These are phyloP conservation scores for Cheiracanthium punctorium DNA, from an alignment of 2,888 invertebrate genomes.

Conservation along the genomic window DNA sequence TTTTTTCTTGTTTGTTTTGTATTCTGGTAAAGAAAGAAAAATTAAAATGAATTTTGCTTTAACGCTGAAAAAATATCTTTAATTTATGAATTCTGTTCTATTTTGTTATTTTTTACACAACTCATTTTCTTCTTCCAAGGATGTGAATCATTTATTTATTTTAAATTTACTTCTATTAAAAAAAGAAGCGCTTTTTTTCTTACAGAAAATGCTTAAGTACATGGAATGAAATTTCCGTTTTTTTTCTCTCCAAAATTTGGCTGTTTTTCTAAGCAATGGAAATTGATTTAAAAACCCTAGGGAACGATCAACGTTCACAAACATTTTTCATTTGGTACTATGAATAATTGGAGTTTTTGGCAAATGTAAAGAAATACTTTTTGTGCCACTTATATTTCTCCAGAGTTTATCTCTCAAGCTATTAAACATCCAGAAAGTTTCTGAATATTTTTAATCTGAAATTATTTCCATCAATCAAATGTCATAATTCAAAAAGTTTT, in stretches of 20 bases:
- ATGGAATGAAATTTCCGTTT: background rate
- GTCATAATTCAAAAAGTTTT: background rate
- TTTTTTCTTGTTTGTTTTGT: constrained; percentile 14
- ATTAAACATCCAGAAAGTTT: background rate
- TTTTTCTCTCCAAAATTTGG: background rate
- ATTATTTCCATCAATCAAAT: background rate
- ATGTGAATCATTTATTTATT: constrained; percentile 28
- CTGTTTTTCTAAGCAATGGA: background rate
- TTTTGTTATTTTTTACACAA: background rate
- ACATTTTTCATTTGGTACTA: constrained; percentile 17
- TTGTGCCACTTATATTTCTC: constrained; percentile 9
- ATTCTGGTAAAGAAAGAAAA: constrained; percentile 7
- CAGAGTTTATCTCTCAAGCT: background rate
- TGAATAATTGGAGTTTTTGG: constrained; percentile 3
- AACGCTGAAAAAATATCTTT: constrained; percentile 23
- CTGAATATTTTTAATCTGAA: background rate
- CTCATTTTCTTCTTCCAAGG: background rate
- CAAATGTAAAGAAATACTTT: constrained; percentile 8
- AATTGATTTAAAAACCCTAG: constrained; percentile 18
- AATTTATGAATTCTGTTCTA: constrained; percentile 20
- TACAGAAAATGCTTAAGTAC: background rate
- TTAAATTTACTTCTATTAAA: constrained; percentile 27
- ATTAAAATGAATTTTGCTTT: constrained; percentile 10
- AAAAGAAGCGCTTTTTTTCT: background rate
- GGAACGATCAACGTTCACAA: background rate